These are phyloP conservation scores for Hydriomena furcata DNA, from an alignment of 2,888 invertebrate species.

Conservation along the genomic window DNA sequence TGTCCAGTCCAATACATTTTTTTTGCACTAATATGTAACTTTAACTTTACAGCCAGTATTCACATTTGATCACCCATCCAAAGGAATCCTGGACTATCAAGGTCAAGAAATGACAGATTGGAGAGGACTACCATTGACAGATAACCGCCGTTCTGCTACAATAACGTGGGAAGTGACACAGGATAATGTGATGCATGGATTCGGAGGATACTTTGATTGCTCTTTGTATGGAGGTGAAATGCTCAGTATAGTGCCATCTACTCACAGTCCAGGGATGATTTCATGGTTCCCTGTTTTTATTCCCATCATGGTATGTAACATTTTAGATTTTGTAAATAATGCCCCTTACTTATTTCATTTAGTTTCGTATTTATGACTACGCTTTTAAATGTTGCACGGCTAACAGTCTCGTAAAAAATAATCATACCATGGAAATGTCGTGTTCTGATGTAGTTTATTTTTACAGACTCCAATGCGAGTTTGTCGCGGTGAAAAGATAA, in stretches of 20 bases:
- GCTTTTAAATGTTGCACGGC: no score
- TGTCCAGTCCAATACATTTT: no score
- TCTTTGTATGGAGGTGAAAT: slow-evolving; percentile 91
- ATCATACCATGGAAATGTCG: no score
- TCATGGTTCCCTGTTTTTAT: slow-evolving; percentile 99
- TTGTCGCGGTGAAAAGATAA: slow-evolving; percentile 87
- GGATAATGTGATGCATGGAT: slow-evolving; percentile 94
- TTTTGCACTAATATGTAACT: not conserved
- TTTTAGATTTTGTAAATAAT: no score
- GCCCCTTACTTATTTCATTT: no score
- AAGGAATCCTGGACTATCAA: slow-evolving; percentile 86
- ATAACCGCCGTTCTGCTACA: slow-evolving; percentile 89
- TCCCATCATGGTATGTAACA: slow-evolving; percentile 87
- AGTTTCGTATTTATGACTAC: no score
- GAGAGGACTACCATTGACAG: slow-evolving; percentile 85
- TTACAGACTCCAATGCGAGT: slow-evolving; percentile 89
- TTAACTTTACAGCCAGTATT: slow-evolving; percentile 86
- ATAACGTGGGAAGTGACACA: slow-evolving; percentile 87
- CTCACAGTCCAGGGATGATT: slow-evolving; percentile 96
- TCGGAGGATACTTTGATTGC: slow-evolving; percentile 98
- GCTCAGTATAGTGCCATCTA: slow-evolving; percentile 95
- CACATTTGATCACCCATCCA: slow-evolving; percentile 95
- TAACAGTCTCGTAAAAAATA: no score
- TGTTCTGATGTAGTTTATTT: not conserved
- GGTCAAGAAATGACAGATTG: slow-evolving; percentile 87